Conservation (phyloP, 1,140 invertebrate species). For the Drosophila repletoides region DNA sequence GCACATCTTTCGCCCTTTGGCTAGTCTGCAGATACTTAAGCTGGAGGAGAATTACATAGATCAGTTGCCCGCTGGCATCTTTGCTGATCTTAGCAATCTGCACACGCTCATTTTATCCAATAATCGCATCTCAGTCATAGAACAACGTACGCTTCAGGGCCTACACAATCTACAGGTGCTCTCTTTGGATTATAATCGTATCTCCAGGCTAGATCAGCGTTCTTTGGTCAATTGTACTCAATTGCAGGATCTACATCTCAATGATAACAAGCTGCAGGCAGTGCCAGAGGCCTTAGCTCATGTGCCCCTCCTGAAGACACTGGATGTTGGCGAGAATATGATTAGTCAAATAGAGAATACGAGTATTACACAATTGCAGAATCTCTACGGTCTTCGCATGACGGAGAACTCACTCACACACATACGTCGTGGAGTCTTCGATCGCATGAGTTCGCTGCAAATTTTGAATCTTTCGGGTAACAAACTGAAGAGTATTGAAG, state of each 20-base stretch:
- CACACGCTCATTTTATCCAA: constrained; percentile 93
- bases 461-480: constrained; percentile 95
- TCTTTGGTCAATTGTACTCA: constrained; percentile 92
- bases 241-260: constrained; percentile 93
- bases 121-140: constrained; percentile 91
- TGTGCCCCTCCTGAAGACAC: constrained; percentile 90
- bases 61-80: constrained; percentile 91
- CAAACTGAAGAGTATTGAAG: constrained; percentile 92
- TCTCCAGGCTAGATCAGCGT: constrained; percentile 89
- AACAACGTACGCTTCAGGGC: constrained; percentile 90
- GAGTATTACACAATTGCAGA: constrained; percentile 90
- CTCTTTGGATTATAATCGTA: constrained; percentile 92
- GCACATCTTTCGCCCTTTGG: constrained; percentile 90
- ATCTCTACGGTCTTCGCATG: constrained; percentile 90
- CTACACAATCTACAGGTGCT: constrained; percentile 90
- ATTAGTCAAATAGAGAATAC: constrained; percentile 92
- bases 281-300: constrained; percentile 93
- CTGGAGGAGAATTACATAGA: constrained; percentile 93
- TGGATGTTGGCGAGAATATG: constrained; percentile 95
- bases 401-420: constrained; percentile 95
- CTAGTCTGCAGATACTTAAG: constrained; percentile 91
- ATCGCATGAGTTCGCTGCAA: constrained; percentile 91
- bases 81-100: constrained; percentile 90
- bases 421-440: constrained; percentile 91
- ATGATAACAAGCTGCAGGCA: constrained; percentile 91